Conservation (phyloP, 2,113 vertebrate genomes). For the Glaucidium brasilianum region DNA sequence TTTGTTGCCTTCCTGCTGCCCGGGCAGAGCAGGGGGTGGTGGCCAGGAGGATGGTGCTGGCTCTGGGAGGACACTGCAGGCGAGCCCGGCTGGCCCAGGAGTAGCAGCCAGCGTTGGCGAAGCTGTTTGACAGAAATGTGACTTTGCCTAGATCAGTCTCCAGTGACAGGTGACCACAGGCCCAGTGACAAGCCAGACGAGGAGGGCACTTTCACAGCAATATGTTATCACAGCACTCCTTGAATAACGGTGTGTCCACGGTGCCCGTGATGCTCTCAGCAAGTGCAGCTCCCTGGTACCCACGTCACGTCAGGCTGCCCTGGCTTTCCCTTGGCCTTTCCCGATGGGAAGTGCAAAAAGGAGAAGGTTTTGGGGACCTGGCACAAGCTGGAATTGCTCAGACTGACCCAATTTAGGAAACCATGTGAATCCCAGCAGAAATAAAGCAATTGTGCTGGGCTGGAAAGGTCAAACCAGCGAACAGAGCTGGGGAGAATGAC, state of each 20-base stretch:
- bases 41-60: neutral
- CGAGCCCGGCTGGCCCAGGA: rapidly evolving
- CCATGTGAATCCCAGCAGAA: neutral
- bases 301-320: neutral
- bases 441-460: neutral
- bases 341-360: neutral
- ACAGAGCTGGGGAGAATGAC: rapidly evolving
- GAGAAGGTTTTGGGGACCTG: neutral
- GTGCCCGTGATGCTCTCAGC: rapidly evolving
- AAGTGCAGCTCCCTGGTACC: neutral
- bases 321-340: neutral
- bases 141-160: neutral
- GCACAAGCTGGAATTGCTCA: neutral
- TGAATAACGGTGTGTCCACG: rapidly evolving
- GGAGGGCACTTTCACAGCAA: neutral
- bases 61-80: neutral
- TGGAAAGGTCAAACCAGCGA: neutral
- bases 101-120: neutral
- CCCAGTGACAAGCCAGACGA: neutral
- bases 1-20: neutral
- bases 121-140: neutral
- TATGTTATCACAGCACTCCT: neutral
- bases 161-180: neutral
- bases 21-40: rapidly evolving
- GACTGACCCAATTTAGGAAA: neutral